phyloP scores from a whole-genome alignment of 2,113 vertebrate genomes.

The Cheirogaleus medius region DNA sequence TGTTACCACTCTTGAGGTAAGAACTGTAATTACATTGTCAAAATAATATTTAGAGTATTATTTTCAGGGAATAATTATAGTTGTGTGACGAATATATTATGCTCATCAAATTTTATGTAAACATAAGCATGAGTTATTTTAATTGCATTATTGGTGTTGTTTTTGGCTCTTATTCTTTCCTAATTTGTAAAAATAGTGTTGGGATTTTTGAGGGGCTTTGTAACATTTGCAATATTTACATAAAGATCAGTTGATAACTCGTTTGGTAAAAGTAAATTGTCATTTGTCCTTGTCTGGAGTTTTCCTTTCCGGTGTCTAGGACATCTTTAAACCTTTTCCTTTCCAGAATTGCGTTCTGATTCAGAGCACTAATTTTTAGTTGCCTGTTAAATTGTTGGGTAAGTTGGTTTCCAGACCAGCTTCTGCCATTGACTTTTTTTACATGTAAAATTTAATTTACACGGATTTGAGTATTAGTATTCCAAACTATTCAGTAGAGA shows the following conservation, averaged over 20 bases:
- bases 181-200: slow-evolving; percentile 84
- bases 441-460: background rate
- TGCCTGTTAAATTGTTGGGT: slow-evolving; percentile 18
- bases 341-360: slow-evolving; percentile 61
- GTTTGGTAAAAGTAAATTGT: slow-evolving; percentile 77
- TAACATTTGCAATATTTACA: slow-evolving; percentile 73
- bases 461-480: background rate
- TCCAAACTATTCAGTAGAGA: background rate
- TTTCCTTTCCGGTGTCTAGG: slow-evolving; percentile 73
- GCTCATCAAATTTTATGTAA: slow-evolving; percentile 85
- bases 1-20: slow-evolving; percentile 80
- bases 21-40: slow-evolving; percentile 88
- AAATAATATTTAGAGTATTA: slow-evolving; percentile 88
- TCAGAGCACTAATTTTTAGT: slow-evolving; percentile 23
- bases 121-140: slow-evolving; percentile 83
- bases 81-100: slow-evolving; percentile 86
- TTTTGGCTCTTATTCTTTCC: slow-evolving; percentile 82
- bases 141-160: slow-evolving; percentile 85
- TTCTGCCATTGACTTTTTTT: background rate
- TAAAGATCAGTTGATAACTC: slow-evolving; percentile 75
- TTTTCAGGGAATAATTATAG: slow-evolving; percentile 88
- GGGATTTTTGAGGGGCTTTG: slow-evolving; percentile 77
- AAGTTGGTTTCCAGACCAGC: slow-evolving; percentile 41
- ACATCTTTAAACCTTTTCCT: slow-evolving; percentile 55
- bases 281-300: slow-evolving; percentile 76